These are phyloP conservation scores for Centropus unirufus DNA, from an alignment of 2,113 vertebrate species.

Conservation along the genomic window DNA sequence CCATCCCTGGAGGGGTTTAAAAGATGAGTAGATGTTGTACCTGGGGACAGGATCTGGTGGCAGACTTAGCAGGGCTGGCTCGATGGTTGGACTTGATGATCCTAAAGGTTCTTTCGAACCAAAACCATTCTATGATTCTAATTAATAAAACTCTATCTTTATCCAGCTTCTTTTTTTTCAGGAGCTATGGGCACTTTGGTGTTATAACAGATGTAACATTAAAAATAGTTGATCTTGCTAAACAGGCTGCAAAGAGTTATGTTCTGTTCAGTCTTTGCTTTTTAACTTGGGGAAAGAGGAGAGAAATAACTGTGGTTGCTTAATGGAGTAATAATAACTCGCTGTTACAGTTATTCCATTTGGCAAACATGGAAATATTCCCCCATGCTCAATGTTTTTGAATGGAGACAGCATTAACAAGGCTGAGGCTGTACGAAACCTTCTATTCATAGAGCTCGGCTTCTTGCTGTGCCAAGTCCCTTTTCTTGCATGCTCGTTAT, in stretches of 20 bases:
- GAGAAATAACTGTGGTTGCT: background rate
- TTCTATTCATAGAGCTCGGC: background rate
- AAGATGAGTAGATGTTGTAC: too few species aligned
- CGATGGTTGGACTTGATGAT: too few species aligned
- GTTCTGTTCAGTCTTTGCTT: background rate
- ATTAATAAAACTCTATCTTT: conserved; percentile 24
- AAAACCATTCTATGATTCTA: background rate
- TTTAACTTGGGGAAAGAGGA: background rate
- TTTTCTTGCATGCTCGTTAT: background rate
- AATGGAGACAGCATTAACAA: background rate
- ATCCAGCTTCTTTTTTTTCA: background rate
- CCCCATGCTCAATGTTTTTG: background rate
- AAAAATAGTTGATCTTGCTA: conserved; percentile 3
- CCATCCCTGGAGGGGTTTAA: too few species aligned
- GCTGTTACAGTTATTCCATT: background rate
- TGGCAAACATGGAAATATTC: background rate
- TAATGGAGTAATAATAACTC: conserved; percentile 1
- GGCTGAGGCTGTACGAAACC: background rate
- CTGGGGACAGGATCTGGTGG: too few species aligned
- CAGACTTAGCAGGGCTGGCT: too few species aligned
- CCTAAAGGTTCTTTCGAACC: too few species aligned
- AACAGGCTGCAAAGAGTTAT: background rate
- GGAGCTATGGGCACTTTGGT: background rate
- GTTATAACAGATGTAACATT: background rate
- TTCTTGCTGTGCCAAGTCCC: background rate